Conservation (phyloP, 2,113 vertebrate species). For the Salvator merianae region DNA sequence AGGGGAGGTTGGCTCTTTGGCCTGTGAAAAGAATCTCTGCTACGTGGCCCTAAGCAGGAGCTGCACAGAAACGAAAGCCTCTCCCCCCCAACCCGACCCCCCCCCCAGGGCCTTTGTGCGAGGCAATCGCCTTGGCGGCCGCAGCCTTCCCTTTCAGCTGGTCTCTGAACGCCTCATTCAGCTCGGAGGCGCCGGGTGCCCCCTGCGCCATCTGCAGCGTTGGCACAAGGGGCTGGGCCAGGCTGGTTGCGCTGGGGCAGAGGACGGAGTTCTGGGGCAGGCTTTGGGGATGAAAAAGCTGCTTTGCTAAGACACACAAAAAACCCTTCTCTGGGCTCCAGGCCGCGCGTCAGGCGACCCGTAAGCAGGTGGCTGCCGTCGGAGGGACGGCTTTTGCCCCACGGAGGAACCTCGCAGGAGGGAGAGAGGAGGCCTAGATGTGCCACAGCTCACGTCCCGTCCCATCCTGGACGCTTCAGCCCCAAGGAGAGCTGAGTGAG, state of each 20-base stretch:
- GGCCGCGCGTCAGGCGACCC: background rate
- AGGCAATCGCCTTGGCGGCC: background rate
- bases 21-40: background rate
- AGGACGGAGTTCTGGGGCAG: background rate
- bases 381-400: background rate
- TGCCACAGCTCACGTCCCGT: background rate
- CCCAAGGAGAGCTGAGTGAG: background rate
- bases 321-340: too few relatives aligned
- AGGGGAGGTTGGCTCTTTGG: background rate
- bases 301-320: background rate
- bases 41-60: background rate
- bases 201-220: background rate
- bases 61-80: background rate
- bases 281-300: background rate
- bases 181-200: background rate
- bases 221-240: background rate
- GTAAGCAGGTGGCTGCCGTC: too few relatives aligned
- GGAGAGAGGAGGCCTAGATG: background rate
- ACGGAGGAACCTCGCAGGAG: background rate
- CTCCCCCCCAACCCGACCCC: background rate
- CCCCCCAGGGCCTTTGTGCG: background rate
- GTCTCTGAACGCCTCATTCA: slow-evolving; percentile 1
- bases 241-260: too few relatives aligned
- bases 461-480: background rate
- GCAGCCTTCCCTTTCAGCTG: background rate